Conservation (phyloP, 2,797 vertebrate genomes). For the Myiotriccus ornatus region DNA sequence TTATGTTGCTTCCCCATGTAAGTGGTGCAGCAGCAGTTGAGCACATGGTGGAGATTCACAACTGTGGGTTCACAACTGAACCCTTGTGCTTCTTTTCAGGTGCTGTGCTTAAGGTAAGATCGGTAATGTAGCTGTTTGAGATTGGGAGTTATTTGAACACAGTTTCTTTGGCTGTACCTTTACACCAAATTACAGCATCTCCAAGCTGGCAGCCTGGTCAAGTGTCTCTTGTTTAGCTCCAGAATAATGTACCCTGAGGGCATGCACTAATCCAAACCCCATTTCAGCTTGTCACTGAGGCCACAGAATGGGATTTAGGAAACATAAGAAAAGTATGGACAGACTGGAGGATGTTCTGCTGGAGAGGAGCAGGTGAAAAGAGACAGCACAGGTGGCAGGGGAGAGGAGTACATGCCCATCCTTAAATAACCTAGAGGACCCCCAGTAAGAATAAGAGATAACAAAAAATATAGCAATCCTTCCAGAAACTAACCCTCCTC, state of each 20-base stretch:
- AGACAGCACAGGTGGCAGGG: background rate
- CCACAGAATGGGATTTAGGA: background rate
- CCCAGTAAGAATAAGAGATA: background rate
- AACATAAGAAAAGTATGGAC: background rate
- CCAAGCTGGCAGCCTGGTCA: background rate
- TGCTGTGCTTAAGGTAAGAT: background rate
- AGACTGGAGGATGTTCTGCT: background rate
- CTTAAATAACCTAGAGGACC: background rate
- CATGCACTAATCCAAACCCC: background rate
- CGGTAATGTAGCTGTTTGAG: fast-evolving
- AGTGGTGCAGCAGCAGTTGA: background rate
- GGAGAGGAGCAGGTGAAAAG: background rate
- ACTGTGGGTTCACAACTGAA: background rate
- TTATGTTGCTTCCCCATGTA: background rate
- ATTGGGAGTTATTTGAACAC: background rate
- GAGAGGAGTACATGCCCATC: background rate
- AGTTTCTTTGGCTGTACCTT: background rate
- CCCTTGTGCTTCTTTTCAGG: background rate
- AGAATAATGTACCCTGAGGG: fast-evolving
- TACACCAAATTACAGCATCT: too few relatives aligned
- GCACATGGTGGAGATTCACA: background rate
- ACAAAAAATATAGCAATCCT: background rate
- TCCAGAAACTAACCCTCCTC: background rate
- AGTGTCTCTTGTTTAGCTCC: background rate
- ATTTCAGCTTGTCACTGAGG: background rate